These are phyloP conservation scores for Nemurella pictetii DNA, from an alignment of 2,888 invertebrate genomes.

Conservation along the genomic window DNA sequence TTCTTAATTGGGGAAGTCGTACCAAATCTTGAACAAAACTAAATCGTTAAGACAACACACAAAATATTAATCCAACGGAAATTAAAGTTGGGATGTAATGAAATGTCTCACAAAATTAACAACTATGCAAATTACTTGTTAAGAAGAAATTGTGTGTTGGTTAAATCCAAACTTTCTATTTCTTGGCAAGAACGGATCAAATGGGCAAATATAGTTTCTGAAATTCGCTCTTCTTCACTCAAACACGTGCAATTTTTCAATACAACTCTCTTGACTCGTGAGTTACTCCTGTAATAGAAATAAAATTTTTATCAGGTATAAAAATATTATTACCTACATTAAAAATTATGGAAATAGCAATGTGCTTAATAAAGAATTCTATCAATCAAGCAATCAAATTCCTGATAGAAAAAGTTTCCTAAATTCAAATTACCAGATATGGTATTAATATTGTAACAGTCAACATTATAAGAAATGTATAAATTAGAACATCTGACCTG, in stretches of 20 bases:
- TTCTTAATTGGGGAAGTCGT: conserved; percentile 7
- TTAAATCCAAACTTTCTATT: neutral
- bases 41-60: neutral
- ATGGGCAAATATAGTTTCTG: neutral
- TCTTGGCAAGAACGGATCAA: neutral
- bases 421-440: no score
- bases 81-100: no score
- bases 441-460: no score
- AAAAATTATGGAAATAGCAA: no score
- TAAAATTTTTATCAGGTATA: no score
- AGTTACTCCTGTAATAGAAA: neutral
- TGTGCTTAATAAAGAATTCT: no score
- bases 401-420: no score
- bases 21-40: conserved; percentile 14
- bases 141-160: neutral
- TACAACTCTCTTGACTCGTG: neutral
- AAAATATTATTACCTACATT: no score
- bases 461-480: no score
- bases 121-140: neutral
- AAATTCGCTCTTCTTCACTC: neutral
- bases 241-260: neutral
- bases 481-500: neutral
- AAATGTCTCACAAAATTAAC: no score
- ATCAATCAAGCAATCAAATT: no score
- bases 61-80: no score